A percentile compares a stretch with the other conserved stretches of the same genome.
phyloP scores from a whole-genome alignment of 2,113 vertebrate genomes.

The Laticauda laticaudata region DNA sequence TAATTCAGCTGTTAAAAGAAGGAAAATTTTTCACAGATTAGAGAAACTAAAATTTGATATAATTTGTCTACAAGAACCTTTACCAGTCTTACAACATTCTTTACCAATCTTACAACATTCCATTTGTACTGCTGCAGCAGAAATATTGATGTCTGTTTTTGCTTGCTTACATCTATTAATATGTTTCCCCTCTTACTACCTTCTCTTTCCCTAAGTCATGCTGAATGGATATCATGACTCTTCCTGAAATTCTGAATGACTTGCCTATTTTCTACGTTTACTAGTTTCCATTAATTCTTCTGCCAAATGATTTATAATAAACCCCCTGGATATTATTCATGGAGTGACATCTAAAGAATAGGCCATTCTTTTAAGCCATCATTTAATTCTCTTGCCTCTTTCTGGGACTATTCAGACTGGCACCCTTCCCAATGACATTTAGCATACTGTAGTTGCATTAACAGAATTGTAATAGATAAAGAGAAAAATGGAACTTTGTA shows the following conservation, averaged over 20 bases:
- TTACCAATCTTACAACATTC: not conserved
- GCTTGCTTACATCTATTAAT: not conserved
- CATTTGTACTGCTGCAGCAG: not conserved
- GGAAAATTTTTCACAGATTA: too few species aligned
- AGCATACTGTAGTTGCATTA: not conserved
- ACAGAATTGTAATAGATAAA: not conserved
- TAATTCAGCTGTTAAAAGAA: too few species aligned
- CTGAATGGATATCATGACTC: not conserved
- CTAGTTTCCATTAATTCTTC: not conserved
- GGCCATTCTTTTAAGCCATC: not conserved
- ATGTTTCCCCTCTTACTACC: not conserved
- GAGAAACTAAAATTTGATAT: too few species aligned
- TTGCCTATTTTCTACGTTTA: not conserved
- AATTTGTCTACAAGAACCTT: not conserved
- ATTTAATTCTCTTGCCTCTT: not conserved
- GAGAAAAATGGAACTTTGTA: not conserved
- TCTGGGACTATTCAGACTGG: accelerated
- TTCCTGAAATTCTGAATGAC: not conserved
- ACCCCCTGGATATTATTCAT: not conserved
- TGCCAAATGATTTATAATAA: not conserved
- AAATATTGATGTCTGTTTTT: not conserved
- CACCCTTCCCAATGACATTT: not conserved
- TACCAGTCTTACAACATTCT: not conserved
- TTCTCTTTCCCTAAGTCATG: not conserved
- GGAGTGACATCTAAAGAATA: not conserved